Base-by-base conservation (phyloP, 2,888 invertebrate genomes). In the Conchocele bisecta region DNA sequence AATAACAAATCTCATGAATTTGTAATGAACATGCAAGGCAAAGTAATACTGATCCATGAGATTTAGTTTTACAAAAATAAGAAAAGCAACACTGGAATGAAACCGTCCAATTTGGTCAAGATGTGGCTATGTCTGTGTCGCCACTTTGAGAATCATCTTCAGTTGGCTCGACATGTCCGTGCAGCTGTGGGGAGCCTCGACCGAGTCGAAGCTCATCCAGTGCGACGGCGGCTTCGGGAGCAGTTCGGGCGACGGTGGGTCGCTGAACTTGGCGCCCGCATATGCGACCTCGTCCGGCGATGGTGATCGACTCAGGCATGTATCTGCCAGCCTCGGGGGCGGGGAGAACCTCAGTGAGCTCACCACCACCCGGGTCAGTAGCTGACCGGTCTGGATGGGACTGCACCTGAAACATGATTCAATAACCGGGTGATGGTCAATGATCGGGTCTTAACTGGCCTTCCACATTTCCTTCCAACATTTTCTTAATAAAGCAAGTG, bases 221-320 rank as follows among this genome's bases (percentile, higher is more conserved):
- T 95, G 95, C 80, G 93, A 93, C 69, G 96, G 96, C 85, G 96
- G 96, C 89, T 94, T 95, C 69, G 96, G 96, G 88, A 96, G 92
- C 77, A 94, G 94, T 83, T 94, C 94, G 46, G 96, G 95, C 66
- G 95, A 94, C 56, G 96, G 96, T 61, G 96, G 95, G 83, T 95
- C 95, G 87, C 95, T 95, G 93, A 95, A 96, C 91, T 95, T 96
- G 89, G 95, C 95, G 88, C 94, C 95, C 79, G 96, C 96, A 75
- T 91, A 91, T 44, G 86, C 85, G 73, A 50, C 68, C 22, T 64
- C 77, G 42, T 65, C 65, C 31, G 77, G 77, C 17, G 77, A 77
- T 48, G 68, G 74, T n/a, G 77, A 74, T 48, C 77, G 50, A 28
- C 70, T 71, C 26, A 65, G 28, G 7, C 20, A 42, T 33, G 57